Percentiles rank a stretch among this genome's conserved stretches.
These are phyloP conservation scores for Galleria mellonella DNA, from an alignment of 1,140 invertebrate genomes.

Conservation along the genomic window DNA sequence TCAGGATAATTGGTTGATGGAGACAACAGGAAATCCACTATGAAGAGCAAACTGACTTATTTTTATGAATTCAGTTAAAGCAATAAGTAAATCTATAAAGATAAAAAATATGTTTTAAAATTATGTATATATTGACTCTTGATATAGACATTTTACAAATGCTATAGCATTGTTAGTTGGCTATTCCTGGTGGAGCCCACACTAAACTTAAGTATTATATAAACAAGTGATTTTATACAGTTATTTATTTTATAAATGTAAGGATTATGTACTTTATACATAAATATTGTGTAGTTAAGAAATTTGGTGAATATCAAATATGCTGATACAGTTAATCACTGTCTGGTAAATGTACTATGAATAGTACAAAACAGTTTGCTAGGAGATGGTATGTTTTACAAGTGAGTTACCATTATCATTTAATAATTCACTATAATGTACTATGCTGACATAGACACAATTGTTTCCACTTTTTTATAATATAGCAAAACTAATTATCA, in stretches of 20 bases:
- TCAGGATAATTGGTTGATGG: background rate
- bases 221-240: constrained; percentile 52
- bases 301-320: background rate
- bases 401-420: constrained; percentile 27
- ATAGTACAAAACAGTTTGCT: background rate
- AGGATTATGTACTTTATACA: constrained; percentile 7
- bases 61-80: too few relatives aligned
- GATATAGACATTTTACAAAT: background rate
- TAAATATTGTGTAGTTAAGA: background rate
- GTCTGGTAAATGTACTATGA: background rate
- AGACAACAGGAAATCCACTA: background rate
- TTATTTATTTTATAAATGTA: constrained; percentile 55
- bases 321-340: background rate
- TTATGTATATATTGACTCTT: background rate
- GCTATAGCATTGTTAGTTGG: background rate
- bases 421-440: background rate
- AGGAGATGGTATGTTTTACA: constrained; percentile 7
- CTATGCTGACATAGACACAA: too few relatives aligned
- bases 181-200: too few relatives aligned
- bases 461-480: too few relatives aligned
- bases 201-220: constrained; percentile 36
- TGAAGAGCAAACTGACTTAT: background rate
- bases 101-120: background rate
- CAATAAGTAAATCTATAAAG: too few relatives aligned
- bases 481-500: too few relatives aligned